Base-by-base conservation (phyloP, 2,797 vertebrate species). In the Botia kubotai region DNA sequence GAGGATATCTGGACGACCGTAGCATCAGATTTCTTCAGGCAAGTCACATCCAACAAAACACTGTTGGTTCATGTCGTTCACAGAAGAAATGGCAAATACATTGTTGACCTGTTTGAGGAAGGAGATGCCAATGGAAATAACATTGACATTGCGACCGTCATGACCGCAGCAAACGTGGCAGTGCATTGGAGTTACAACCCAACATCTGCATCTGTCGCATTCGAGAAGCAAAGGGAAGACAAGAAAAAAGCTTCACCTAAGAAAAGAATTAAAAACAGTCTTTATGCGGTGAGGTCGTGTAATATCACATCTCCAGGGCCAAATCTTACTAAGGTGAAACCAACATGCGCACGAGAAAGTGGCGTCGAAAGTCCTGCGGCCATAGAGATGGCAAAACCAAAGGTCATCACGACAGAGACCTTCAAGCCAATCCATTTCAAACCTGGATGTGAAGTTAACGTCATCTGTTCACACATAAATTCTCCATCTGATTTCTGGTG, bases 401-500 rank as follows among this genome's bases (percentile, higher is more conserved):
- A 68, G 48, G 33, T 3, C 1, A 13, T 4, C 62, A 16, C n/a
- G n/a, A 11, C 29, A 23, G 29, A 83, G 2, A 16, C n/a, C n/a
- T 90, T 92, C 63, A 96, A 93, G 87, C 75, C 89, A 12, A 75
- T 91, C 33, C 74, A 70, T 19, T 93, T 97, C 87, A 93, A 93
- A 62, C 94, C 95, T 36, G 97, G 96, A 70, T 80, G 80, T 85
- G 86, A 94, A 83, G 77, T 96, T 12, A 75, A 92, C 75, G 95
- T 98, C 3, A 77, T 72, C 2, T 96, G 95, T 86, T 94, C 92
- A 50, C 87, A 83, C 60, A 57, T 93, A 55, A 87, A 58, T 79
- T 95, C 96, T 11, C 95, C 94, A 71, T 91, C 88, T 53, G 92
- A 96, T 79, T 97, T 99, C 88, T 98, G 94, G 87, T 98, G 97